These are phyloP conservation scores for Bembecia ichneumoniformis DNA, from an alignment of 2,888 invertebrate species.

Conservation along the genomic window DNA sequence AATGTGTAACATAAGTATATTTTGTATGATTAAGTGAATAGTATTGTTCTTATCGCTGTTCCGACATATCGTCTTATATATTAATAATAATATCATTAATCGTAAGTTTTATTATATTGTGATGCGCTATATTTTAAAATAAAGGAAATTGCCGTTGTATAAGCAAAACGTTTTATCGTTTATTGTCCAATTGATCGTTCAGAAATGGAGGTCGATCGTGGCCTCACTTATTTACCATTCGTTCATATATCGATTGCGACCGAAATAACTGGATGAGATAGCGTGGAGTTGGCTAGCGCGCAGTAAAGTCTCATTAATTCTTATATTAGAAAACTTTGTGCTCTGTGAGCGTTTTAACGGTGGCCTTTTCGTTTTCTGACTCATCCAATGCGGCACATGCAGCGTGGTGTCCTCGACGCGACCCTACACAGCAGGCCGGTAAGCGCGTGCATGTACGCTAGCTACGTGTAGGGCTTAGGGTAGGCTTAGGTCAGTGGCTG, in stretches of 20 bases:
- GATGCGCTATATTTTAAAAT: constrained; percentile 72
- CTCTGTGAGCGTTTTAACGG: constrained; percentile 33
- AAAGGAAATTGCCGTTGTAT: constrained; percentile 71
- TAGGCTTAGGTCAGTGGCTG: neutral
- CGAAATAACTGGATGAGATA: constrained; percentile 67
- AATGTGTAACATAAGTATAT: constrained; percentile 42
- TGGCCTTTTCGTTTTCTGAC: constrained; percentile 56
- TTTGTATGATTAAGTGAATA: constrained; percentile 54
- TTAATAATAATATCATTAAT: constrained; percentile 31
- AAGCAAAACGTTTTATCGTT: constrained; percentile 67
- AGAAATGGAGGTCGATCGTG: constrained; percentile 48
- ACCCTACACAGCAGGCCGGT: constrained; percentile 41
- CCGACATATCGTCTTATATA: constrained; percentile 66
- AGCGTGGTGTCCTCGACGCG: constrained; percentile 54
- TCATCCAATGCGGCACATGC: constrained; percentile 60
- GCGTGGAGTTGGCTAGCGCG: constrained; percentile 63
- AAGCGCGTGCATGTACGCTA: constrained; percentile 26
- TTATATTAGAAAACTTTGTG: constrained; percentile 21
- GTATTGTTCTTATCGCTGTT: constrained; percentile 68
- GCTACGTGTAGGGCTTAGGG: constrained; percentile 1
- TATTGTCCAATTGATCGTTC: constrained; percentile 59
- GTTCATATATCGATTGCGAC: constrained; percentile 60
- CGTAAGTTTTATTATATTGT: constrained; percentile 66
- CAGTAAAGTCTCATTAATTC: constrained; percentile 32
- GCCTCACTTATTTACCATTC: constrained; percentile 50